These are phyloP conservation scores for Encarsia formosa DNA, from an alignment of 2,888 invertebrate genomes.

Conservation along the genomic window DNA sequence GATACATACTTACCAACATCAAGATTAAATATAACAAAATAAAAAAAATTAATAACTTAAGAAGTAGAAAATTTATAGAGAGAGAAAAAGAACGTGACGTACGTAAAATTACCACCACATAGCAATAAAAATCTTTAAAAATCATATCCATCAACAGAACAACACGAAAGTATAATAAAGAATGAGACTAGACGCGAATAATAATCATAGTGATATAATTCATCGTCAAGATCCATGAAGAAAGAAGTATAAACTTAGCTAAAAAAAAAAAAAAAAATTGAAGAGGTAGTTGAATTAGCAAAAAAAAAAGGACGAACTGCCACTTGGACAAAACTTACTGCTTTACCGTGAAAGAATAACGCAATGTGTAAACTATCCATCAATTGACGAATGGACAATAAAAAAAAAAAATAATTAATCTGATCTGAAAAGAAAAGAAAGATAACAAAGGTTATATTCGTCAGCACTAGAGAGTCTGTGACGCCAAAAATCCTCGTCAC, in stretches of 20 bases:
- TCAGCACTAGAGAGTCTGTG: slow-evolving; percentile 16
- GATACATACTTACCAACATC: too few species aligned
- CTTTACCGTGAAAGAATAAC: neutral
- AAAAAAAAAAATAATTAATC: slow-evolving; percentile 6
- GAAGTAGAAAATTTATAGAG: slow-evolving; percentile 3
- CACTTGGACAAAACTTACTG: slow-evolving; percentile 11
- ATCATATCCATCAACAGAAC: neutral
- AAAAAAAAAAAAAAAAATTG: slow-evolving; percentile 1
- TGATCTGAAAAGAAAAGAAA: slow-evolving; percentile 3
- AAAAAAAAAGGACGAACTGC: slow-evolving; percentile 15
- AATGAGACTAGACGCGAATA: neutral
- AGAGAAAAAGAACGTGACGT: slow-evolving; percentile 20
- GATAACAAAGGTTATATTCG: neutral
- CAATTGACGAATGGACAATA: slow-evolving; percentile 27
- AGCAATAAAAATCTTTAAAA: slow-evolving; percentile 15
- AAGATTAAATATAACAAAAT: slow-evolving; percentile 7
- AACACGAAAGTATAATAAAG: neutral
- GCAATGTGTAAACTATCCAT: slow-evolving; percentile 4
- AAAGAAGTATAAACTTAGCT: neutral
- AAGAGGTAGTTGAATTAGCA: neutral
- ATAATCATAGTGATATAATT: neutral
- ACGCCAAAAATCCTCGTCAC: slow-evolving; percentile 2
- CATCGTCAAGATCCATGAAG: neutral
- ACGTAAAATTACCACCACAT: slow-evolving; percentile 3
- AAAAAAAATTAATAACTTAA: slow-evolving; percentile 9